Conservation (phyloP, 2,113 vertebrate genomes). For the Atherinomorus stipes region DNA sequence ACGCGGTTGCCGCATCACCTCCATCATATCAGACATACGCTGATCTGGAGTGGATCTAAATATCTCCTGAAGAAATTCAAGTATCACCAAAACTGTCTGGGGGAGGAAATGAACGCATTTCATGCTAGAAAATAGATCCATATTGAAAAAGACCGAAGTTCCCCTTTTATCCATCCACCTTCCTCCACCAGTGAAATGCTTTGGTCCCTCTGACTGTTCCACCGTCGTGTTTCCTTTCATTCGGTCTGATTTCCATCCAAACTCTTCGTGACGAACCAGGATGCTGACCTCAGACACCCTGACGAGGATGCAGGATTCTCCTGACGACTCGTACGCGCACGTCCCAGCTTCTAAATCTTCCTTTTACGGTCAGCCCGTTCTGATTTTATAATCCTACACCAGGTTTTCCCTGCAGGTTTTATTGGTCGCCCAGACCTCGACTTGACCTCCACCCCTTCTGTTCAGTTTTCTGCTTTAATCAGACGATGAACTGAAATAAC, state of each 20-base stretch:
- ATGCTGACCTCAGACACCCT: neutral
- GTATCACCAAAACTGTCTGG: no score
- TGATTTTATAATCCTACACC: neutral
- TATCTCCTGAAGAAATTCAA: no score
- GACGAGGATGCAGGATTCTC: neutral
- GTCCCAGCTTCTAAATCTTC: neutral
- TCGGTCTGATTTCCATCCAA: neutral
- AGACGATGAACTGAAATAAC: neutral
- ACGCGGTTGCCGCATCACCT: no score
- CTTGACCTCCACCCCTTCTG: neutral
- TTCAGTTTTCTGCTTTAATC: neutral
- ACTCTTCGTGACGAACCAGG: neutral
- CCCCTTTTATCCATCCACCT: no score
- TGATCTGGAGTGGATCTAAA: no score
- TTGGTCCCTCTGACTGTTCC: no score
- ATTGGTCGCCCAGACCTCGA: neutral
- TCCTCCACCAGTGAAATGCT: no score
- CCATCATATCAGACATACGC: no score
- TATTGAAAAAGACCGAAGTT: no score
- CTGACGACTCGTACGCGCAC: neutral
- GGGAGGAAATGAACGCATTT: no score
- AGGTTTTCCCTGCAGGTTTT: neutral
- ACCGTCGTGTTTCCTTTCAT: neutral
- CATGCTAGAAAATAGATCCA: no score
- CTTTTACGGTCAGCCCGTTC: neutral